These are phyloP conservation scores for Rattus rattus DNA, from an alignment of 2,113 vertebrate genomes.

Conservation along the genomic window DNA sequence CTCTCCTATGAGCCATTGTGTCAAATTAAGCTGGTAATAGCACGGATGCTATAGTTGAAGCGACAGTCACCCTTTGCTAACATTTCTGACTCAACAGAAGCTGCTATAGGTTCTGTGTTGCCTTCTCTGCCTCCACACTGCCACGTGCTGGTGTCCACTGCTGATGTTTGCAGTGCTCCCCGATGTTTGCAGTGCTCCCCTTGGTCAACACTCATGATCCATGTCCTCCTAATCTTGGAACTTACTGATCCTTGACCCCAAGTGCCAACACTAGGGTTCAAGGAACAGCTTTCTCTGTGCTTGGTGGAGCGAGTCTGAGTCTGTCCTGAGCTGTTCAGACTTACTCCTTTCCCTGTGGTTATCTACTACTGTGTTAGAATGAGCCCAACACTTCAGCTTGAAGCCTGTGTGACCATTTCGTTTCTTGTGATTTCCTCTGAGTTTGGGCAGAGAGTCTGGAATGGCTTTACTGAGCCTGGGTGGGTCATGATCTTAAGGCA, in stretches of 20 bases:
- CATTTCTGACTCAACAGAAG: background rate
- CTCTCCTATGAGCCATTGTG: background rate
- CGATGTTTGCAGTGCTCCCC: background rate
- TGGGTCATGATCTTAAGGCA: background rate
- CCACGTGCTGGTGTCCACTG: background rate
- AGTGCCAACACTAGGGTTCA: background rate
- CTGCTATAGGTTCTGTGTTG: background rate
- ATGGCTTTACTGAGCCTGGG: background rate
- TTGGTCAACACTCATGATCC: background rate
- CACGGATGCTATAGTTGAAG: background rate
- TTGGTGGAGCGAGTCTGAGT: background rate
- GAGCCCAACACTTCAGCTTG: background rate
- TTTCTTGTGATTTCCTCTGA: background rate
- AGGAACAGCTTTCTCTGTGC: background rate
- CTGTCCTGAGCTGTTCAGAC: background rate
- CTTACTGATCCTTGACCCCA: background rate
- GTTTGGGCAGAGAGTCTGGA: background rate
- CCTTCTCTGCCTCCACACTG: no score
- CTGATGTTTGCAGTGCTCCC: background rate
- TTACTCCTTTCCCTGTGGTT: background rate
- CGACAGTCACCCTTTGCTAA: background rate
- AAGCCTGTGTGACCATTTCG: background rate
- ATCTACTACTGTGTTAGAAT: no score
- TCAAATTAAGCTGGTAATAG: background rate
- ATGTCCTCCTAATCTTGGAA: background rate